Evolutionary conservation across 2,888 invertebrate genomes (phyloP).

Genomic region (Spisula subtruncata): DNA sequence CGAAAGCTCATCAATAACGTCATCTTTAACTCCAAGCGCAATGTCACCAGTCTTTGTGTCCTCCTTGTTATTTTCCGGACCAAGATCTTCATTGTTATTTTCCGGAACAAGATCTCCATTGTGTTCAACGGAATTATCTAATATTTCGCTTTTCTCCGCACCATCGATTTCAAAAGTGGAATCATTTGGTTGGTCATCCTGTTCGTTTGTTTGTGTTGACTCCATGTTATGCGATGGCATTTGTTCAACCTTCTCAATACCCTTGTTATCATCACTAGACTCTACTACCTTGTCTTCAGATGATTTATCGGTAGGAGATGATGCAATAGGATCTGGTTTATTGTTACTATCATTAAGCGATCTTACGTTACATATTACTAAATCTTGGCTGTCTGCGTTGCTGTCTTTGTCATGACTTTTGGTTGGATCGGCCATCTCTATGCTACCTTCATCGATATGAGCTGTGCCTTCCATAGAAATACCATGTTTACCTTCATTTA

Average conservation of each 20-base stretch:
- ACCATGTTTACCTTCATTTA: background rate
- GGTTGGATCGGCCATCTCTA: background rate
- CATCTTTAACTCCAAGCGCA: background rate
- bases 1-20: background rate
- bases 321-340: background rate
- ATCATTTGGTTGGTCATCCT: background rate
- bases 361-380: constrained; percentile 27
- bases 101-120: background rate
- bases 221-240: background rate
- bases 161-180: background rate
- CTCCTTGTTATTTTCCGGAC: background rate
- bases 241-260: background rate
- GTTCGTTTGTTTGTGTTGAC: background rate
- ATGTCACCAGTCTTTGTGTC: background rate
- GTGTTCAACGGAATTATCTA: background rate
- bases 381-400: background rate
- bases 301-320: background rate
- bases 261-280: background rate
- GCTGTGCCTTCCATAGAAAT: background rate
- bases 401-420: background rate
- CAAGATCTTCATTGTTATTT: background rate
- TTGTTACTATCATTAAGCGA: background rate
- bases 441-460: background rate
- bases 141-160: background rate
- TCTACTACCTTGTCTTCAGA: background rate